These are phyloP conservation scores for Drosophila pallidifrons DNA, from an alignment of 1,140 invertebrate species.

Conservation along the genomic window DNA sequence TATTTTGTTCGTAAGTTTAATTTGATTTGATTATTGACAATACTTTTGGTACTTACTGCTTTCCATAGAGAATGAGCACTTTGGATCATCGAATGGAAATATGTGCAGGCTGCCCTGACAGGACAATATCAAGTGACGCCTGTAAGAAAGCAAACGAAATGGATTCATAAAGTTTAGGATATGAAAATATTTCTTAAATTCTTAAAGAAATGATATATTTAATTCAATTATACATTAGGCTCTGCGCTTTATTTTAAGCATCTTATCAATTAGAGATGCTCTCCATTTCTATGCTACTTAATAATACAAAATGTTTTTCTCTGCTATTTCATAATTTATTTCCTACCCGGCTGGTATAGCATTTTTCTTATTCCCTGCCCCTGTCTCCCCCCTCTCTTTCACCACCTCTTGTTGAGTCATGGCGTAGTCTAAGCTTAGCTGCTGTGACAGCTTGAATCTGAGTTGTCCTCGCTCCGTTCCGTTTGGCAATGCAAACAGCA, in stretches of 20 bases:
- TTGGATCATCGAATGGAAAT: conserved; percentile 97
- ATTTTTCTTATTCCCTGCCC: not conserved
- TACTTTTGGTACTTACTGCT: conserved; percentile 92
- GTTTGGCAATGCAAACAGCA: conserved; percentile 61
- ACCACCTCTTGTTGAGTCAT: conserved; percentile 4
- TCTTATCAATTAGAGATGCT: conserved; percentile 6
- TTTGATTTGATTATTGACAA: conserved; percentile 10
- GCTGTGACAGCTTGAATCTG: conserved; percentile 43
- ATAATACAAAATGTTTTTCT: conserved; percentile 51
- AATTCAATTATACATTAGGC: not conserved
- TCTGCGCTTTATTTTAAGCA: conserved; percentile 3
- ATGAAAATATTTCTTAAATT: not conserved
- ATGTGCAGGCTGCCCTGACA: conserved; percentile 97
- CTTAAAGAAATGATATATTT: not conserved
- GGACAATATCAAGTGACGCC: conserved; percentile 94
- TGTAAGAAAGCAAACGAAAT: conserved; percentile 81
- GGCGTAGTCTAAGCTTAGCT: conserved; percentile 43
- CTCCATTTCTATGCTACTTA: conserved; percentile 52
- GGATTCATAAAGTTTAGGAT: not conserved
- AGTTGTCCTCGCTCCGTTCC: conserved; percentile 33
- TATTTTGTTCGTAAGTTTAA: conserved; percentile 5
- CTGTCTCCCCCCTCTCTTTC: not conserved
- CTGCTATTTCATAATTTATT: conserved; percentile 60
- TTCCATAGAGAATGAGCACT: conserved; percentile 97
- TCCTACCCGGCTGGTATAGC: conserved; percentile 14